Conservation (phyloP, 2,797 vertebrate genomes). For the Gallinago solitaria region DNA sequence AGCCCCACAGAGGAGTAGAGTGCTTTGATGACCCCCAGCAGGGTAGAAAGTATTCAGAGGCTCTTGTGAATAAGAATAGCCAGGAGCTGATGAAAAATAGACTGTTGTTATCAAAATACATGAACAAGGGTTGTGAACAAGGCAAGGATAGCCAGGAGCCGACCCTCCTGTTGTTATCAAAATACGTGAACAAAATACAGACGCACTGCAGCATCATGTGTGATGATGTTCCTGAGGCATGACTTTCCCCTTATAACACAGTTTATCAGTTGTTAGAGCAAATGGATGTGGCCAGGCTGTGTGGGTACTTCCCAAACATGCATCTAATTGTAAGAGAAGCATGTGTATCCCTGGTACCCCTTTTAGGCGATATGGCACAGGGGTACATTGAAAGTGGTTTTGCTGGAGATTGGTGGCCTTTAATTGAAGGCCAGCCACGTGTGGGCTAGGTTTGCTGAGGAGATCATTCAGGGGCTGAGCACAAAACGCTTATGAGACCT, state of each 20-base stretch:
- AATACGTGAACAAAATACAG: neutral
- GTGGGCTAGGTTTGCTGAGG: neutral
- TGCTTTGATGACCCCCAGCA: neutral
- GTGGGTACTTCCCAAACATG: accelerated
- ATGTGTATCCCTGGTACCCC: neutral
- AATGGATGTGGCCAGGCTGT: neutral
- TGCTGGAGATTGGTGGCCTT: neutral
- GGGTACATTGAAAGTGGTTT: neutral
- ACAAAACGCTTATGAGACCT: neutral
- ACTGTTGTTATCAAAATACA: neutral
- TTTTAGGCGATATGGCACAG: neutral
- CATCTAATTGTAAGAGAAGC: neutral
- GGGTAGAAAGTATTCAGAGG: neutral
- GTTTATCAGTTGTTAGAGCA: neutral
- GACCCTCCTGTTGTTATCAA: neutral
- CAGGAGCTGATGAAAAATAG: neutral
- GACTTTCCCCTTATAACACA: neutral
- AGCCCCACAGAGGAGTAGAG: neutral
- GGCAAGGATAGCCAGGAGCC: neutral
- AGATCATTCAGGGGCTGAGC: neutral
- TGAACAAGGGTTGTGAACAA: neutral
- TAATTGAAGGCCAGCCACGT: neutral
- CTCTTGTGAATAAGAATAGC: neutral
- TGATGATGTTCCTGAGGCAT: neutral
- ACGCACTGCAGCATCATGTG: neutral